Percentiles rank a stretch among this genome's conserved stretches.
Conservation (phyloP, 2,797 vertebrate species). For the Mastacembelus armatus region DNA sequence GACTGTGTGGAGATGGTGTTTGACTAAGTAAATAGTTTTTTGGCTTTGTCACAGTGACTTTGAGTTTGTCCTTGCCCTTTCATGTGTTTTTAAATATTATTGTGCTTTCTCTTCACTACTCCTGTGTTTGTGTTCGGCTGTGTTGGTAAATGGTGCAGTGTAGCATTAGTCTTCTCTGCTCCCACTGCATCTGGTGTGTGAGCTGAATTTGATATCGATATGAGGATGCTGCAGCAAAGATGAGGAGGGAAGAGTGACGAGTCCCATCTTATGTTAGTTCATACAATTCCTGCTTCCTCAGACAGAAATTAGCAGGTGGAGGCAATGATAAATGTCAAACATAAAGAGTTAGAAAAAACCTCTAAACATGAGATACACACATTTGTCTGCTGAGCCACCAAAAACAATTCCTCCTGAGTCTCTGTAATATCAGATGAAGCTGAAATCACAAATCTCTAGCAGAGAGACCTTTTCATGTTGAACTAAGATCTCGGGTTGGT, state of each 20-base stretch:
- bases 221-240: conserved; percentile 35
- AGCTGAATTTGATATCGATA: conserved; percentile 55
- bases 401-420: conserved; percentile 10
- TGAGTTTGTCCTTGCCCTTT: background rate
- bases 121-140: background rate
- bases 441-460: no score
- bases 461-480: no score
- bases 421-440: conserved; percentile 2
- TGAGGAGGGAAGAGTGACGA: conserved; percentile 2
- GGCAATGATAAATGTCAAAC: background rate
- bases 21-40: no score
- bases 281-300: background rate
- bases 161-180: conserved; percentile 36
- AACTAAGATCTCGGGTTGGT: background rate
- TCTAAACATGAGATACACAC: background rate
- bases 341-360: background rate
- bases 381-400: conserved; percentile 2
- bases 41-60: background rate
- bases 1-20: background rate
- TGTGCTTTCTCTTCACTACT: background rate
- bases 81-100: background rate
- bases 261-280: conserved; percentile 15
- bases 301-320: background rate
- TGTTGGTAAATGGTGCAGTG: conserved; percentile 31
- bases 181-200: conserved; percentile 50